A percentile compares a stretch with the other conserved stretches of the same genome.
These are phyloP conservation scores for Argyrosomus regius DNA, from an alignment of 2,797 vertebrate species.

Conservation along the genomic window DNA sequence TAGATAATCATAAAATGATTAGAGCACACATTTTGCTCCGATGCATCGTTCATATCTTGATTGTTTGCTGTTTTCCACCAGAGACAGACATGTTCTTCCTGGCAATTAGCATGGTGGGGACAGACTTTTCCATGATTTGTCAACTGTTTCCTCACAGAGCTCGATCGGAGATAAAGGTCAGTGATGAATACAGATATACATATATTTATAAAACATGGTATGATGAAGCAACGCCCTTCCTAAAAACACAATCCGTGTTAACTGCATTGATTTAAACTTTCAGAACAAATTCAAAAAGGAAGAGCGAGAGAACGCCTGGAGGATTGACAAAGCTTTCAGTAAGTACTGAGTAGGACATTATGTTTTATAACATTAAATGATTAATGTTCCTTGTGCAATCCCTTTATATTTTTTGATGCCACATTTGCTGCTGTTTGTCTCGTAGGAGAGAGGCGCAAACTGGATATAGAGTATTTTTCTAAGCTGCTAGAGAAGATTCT, in stretches of 20 bases:
- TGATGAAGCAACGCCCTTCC: not conserved
- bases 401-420: not conserved
- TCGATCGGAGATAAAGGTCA: conserved; percentile 96
- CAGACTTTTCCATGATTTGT: conserved; percentile 97
- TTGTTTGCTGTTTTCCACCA: conserved; percentile 66
- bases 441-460: conserved; percentile 91
- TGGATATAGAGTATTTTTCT: conserved; percentile 95
- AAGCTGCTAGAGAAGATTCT: conserved; percentile 92
- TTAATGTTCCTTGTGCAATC: not conserved
- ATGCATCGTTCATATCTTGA: not conserved
- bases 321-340: conserved; percentile 99
- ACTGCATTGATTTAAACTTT: conserved; percentile 32
- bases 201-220: not conserved
- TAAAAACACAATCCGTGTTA: not conserved
- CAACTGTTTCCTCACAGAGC: conserved; percentile 95
- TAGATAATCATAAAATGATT: not conserved
- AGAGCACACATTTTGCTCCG: not conserved
- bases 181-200: not conserved
- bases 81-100: conserved; percentile 99
- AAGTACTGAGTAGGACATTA: conserved; percentile 68
- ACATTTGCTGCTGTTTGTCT: conserved; percentile 9
- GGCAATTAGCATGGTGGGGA: conserved; percentile 98
- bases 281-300: conserved; percentile 99
- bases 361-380: not conserved
- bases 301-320: conserved; percentile 93